Evolutionary conservation across 1,140 invertebrate species (phyloP).

Genomic region (Plodia interpunctella): DNA sequence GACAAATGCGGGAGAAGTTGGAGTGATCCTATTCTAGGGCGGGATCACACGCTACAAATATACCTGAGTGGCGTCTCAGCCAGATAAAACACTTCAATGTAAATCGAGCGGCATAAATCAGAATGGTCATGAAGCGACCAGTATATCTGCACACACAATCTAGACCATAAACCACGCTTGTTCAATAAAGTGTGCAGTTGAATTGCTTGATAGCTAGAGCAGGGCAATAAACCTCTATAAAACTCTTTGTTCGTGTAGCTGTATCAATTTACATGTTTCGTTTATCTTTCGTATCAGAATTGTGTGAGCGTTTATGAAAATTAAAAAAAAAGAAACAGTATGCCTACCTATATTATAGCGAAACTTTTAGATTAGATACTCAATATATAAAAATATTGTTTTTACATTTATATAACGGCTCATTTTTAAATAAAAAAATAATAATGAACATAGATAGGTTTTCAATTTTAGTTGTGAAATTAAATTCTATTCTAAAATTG

Average conservation of each 20-base stretch:
- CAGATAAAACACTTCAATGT: slow-evolving; percentile 1
- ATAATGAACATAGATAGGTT: too few relatives aligned
- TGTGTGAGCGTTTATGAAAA: too few relatives aligned
- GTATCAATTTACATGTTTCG: background rate
- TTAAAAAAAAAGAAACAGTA: too few relatives aligned
- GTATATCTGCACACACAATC: background rate
- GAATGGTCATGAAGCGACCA: background rate
- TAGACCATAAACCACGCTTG: background rate
- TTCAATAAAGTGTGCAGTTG: slow-evolving; percentile 2
- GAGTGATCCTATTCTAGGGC: too few relatives aligned
- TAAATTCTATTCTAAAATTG: background rate
- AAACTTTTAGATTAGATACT: too few relatives aligned
- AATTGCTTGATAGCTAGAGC: background rate
- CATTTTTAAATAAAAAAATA: too few relatives aligned
- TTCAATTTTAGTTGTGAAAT: background rate
- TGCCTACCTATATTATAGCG: too few relatives aligned
- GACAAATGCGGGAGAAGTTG: too few relatives aligned
- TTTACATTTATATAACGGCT: too few relatives aligned
- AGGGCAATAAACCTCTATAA: background rate
- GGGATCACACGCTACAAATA: too few relatives aligned
- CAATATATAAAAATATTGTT: too few relatives aligned
- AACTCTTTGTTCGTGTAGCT: background rate
- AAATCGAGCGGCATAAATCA: slow-evolving; percentile 1
- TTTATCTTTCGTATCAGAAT: background rate
- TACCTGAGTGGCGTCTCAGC: too few relatives aligned